Evolutionary conservation across 2,888 invertebrate species (phyloP).

Genomic region (Drosophila cracens): DNA sequence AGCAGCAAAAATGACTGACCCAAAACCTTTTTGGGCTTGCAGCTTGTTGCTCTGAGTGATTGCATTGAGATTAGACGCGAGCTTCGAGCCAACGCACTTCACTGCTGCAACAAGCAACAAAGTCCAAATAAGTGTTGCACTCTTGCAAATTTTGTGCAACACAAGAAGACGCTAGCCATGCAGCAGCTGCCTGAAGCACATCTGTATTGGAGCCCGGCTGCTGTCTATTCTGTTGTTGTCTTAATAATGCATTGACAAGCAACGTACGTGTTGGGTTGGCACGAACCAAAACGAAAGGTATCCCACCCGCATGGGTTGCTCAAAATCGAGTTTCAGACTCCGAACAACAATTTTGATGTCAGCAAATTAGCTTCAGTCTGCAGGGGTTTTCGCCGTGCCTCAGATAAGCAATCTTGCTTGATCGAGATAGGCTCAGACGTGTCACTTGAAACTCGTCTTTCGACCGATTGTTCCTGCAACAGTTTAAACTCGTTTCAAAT

Average conservation of each 20-base stretch:
- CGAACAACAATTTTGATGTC: neutral
- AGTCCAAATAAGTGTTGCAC: constrained; percentile 71
- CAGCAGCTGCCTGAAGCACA: constrained; percentile 13
- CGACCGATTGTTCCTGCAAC: neutral
- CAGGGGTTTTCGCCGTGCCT: too few species aligned
- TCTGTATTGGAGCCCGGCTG: constrained; percentile 20
- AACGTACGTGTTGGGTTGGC: constrained; percentile 13
- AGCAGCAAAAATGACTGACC: constrained; percentile 10
- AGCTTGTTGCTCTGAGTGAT: constrained; percentile 72
- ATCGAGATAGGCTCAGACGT: too few species aligned
- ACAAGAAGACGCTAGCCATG: constrained; percentile 18
- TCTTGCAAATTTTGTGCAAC: constrained; percentile 46
- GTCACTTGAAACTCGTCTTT: neutral
- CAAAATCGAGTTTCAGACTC: neutral
- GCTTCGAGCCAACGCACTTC: constrained; percentile 31
- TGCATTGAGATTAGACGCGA: constrained; percentile 76
- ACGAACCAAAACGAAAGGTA: constrained; percentile 11
- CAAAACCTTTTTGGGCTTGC: constrained; percentile 30
- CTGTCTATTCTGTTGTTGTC: constrained; percentile 50
- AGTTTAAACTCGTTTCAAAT: neutral
- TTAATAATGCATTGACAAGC: constrained; percentile 75
- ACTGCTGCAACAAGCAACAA: constrained; percentile 43
- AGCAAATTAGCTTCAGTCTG: neutral
- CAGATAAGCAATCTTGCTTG: neutral
- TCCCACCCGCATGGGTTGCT: constrained; percentile 12